Conservation (phyloP, 2,888 invertebrate genomes). For the Anodontia alba region DNA sequence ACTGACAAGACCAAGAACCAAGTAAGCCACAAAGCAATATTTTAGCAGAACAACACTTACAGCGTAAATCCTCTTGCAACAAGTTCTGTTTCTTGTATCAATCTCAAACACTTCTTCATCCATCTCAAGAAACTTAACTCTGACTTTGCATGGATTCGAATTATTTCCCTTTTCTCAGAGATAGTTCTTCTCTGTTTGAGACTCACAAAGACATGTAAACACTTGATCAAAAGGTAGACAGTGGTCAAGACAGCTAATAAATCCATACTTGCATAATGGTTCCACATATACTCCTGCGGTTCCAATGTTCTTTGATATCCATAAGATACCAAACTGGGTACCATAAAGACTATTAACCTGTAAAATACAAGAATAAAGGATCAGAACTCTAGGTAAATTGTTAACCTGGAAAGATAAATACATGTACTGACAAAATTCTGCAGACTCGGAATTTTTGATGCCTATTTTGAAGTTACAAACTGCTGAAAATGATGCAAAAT, state of each 20-base stretch:
- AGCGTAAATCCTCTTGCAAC: conserved; percentile 79
- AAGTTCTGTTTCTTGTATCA: conserved; percentile 80
- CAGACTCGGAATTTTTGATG: too few relatives aligned
- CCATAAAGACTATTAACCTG: conserved; percentile 14
- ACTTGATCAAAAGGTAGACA: neutral
- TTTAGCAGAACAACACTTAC: too few relatives aligned
- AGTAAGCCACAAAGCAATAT: too few relatives aligned
- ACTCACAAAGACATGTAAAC: neutral
- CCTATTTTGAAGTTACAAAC: too few relatives aligned
- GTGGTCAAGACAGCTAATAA: neutral
- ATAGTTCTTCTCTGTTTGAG: neutral
- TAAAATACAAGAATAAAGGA: neutral
- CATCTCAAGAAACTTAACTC: conserved; percentile 27
- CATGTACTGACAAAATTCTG: too few relatives aligned
- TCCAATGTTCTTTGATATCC: neutral
- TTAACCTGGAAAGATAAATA: neutral
- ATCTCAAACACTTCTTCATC: conserved; percentile 66
- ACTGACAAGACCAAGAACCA: too few relatives aligned
- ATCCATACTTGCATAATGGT: neutral
- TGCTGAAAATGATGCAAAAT: too few relatives aligned
- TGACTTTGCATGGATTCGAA: neutral
- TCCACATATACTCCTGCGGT: neutral
- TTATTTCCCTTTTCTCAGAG: neutral
- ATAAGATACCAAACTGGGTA: conserved; percentile 9
- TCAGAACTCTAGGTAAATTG: neutral